Conservation (phyloP, 1,140 invertebrate species). For the Globodera ellingtonae region DNA sequence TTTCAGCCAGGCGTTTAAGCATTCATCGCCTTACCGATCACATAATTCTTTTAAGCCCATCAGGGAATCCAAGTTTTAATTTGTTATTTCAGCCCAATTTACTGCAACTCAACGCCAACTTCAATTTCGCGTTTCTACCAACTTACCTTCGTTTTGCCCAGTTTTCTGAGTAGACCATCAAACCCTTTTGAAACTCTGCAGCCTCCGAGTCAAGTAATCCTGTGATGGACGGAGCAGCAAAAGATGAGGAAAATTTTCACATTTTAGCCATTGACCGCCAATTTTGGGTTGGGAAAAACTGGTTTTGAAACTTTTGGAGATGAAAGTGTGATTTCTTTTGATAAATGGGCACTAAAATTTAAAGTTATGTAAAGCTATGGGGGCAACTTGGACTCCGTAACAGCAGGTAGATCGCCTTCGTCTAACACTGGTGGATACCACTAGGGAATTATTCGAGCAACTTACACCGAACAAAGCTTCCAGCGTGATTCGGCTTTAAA, state of each 20-base stretch:
- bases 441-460: constrained; percentile 8
- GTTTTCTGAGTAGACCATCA: neutral
- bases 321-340: constrained; percentile 9
- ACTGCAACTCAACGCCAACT: neutral
- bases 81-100: neutral
- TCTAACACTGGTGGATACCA: neutral
- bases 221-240: neutral
- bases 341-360: constrained; percentile 15
- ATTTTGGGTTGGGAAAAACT: constrained; percentile 5
- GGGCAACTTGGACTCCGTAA: neutral
- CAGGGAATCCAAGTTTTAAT: neutral
- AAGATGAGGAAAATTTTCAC: neutral
- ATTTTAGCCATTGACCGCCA: constrained; percentile 5
- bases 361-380: neutral
- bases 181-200: neutral
- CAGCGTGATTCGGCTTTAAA: neutral
- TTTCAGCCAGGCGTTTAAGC: neutral
- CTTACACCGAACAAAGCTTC: neutral
- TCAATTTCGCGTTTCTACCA: neutral
- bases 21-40: neutral
- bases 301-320: neutral
- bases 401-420: neutral
- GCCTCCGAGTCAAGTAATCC: constrained; percentile 13
- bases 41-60: neutral
- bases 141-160: constrained; percentile 1